Evolutionary conservation across 2,888 invertebrate genomes (phyloP), one percentile per base, ranked within the genome.

Genomic region (Diarsia mendica): DNA sequence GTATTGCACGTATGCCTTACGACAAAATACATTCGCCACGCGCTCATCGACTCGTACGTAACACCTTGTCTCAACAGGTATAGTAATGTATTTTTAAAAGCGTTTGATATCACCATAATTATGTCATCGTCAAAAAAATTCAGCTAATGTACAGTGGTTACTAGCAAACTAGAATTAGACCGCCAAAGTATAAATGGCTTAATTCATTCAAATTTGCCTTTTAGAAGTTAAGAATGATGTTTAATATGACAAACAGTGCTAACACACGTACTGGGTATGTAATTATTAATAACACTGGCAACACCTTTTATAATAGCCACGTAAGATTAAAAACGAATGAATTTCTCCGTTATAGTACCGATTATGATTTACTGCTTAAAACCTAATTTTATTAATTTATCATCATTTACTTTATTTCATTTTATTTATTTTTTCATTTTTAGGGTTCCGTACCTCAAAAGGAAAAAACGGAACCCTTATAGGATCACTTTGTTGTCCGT

Each of bases 181-280:
- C 66, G 85, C 67, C 82, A 77, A 80, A 68, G 13, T 75, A 60
- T 65, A 77, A 68, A 79, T 86, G 80, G 86, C 72, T 67, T 76
- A 53, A 72, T 67, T 66, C 58, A 80, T 67, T 80, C 63, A 70
- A 79, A 74, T 75, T 85, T 79, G 74, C 71, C 75, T 61, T 80
- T 83, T 78, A 83, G 71, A 71, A 33, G 11, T 46, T 77, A 73
- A 86, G 70, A 60, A 60, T 51, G n/a, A 58, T 58, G 53, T 67
- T 71, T 66, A 46, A 77, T 76, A 76, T 67, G 44, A 68, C 44
- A 44, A n/a, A 28, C 53, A 44, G 66, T 67, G 75, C 28, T 55
- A 63, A 20, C 23, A 80, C 61, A 23, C 20, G 33, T 20, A 49
- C 67, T 64, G 46, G 20, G 23, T 51, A 18, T 63, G 20, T 81